Percentiles rank a stretch among this genome's conserved stretches.
Conservation (phyloP, 2,113 vertebrate genomes). For the Cranoglanis bouderius region DNA sequence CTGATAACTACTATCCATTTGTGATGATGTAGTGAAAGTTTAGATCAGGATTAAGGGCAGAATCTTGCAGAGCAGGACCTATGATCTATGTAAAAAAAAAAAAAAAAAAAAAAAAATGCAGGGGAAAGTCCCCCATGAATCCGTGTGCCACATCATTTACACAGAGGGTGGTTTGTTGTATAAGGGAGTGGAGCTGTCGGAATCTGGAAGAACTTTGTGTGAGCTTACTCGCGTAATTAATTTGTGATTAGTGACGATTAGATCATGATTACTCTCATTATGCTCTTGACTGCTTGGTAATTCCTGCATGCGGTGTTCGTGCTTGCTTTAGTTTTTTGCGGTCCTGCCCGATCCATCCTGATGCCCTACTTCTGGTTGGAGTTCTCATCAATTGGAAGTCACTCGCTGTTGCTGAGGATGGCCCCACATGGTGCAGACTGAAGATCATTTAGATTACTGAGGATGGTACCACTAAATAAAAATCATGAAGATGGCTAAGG, state of each 20-base stretch:
- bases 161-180: constrained; percentile 14
- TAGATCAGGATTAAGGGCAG: neutral
- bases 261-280: neutral
- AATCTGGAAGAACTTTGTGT: constrained; percentile 4
- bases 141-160: neutral
- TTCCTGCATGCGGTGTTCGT: neutral
- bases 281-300: neutral
- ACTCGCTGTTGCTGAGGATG: too few species aligned
- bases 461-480: too few species aligned
- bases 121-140: neutral
- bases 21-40: neutral
- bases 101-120: neutral
- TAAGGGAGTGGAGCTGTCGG: neutral
- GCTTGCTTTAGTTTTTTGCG: too few species aligned
- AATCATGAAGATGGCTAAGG: too few species aligned
- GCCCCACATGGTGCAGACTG: too few species aligned
- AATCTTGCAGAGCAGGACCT: neutral
- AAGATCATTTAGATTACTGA: too few species aligned
- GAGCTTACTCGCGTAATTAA: neutral
- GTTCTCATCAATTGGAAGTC: too few species aligned
- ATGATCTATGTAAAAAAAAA: neutral
- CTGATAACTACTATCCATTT: neutral
- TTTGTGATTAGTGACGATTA: neutral
- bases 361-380: too few species aligned
- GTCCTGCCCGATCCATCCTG: too few species aligned